phyloP scores from a whole-genome alignment of 2,113 vertebrate species.

The Nerophis lumbriciformis region DNA sequence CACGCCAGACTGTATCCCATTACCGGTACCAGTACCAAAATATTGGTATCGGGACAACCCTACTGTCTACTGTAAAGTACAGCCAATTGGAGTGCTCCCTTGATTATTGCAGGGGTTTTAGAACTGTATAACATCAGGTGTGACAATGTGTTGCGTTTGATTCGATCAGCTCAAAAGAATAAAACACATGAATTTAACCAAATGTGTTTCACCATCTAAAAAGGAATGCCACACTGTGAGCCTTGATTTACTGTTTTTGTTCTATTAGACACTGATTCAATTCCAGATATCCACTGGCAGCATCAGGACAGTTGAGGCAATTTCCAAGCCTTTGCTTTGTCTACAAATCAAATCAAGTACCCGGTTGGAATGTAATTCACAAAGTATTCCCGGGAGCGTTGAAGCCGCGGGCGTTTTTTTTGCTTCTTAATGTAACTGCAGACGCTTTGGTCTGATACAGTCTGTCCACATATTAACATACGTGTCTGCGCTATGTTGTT shows the following conservation, averaged over 20 bases:
- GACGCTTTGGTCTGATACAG: neutral
- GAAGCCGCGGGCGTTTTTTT: neutral
- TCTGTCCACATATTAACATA: neutral
- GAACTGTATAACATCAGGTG: no score
- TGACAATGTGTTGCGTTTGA: no score
- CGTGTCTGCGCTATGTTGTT: neutral
- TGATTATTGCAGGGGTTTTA: no score
- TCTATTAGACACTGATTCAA: conserved; percentile 1
- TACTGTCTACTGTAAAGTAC: no score
- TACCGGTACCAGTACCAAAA: no score
- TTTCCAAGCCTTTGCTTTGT: conserved; percentile 1
- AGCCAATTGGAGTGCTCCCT: no score
- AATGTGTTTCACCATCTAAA: no score
- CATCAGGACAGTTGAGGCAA: neutral
- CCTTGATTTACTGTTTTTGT: conserved; percentile 6
- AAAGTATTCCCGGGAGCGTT: conserved; percentile 1
- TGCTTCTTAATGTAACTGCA: neutral
- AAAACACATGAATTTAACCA: no score
- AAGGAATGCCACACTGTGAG: no score
- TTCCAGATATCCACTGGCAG: neutral
- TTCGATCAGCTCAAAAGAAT: no score
- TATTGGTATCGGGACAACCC: no score
- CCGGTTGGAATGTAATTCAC: conserved; percentile 7
- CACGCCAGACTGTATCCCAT: no score
- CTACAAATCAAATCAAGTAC: conserved; percentile 12